Evolutionary conservation across 2,888 invertebrate species (phyloP).

Genomic region (Pollenia griseotomentosa): DNA sequence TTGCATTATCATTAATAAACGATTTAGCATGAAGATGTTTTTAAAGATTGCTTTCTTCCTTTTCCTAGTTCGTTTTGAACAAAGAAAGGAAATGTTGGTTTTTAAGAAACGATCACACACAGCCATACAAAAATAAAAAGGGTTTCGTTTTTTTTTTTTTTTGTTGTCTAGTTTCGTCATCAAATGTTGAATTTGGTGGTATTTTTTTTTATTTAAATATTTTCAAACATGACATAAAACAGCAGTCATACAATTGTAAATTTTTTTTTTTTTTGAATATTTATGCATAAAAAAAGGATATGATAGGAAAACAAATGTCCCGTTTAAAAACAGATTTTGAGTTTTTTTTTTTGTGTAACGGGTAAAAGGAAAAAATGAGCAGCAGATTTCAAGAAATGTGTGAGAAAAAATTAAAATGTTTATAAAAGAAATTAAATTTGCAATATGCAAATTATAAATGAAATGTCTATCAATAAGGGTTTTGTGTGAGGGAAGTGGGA

Average conservation of each 20-base stretch:
- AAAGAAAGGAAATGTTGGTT: constrained; percentile 59
- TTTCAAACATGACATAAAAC: constrained; percentile 59
- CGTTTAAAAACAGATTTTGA: constrained; percentile 42
- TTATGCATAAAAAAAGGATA: constrained; percentile 37
- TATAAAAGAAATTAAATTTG: constrained; percentile 43
- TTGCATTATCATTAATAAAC: constrained; percentile 69
- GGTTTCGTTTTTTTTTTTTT: constrained; percentile 13
- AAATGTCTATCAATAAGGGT: background rate
- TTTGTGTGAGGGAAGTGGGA: background rate
- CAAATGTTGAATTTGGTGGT: constrained; percentile 42
- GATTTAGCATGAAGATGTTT: constrained; percentile 62
- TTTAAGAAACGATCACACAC: constrained; percentile 1
- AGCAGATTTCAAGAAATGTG: constrained; percentile 36
- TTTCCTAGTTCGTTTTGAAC: constrained; percentile 40
- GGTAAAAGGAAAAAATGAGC: constrained; percentile 63
- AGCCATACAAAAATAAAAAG: constrained; percentile 40
- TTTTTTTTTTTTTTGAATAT: constrained; percentile 14
- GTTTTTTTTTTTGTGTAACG: constrained; percentile 24
- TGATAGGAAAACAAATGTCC: constrained; percentile 70
- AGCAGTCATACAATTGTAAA: constrained; percentile 43
- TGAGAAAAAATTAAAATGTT: constrained; percentile 51
- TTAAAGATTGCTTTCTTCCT: constrained; percentile 48
- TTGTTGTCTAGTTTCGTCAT: constrained; percentile 38
- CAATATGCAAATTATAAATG: constrained; percentile 53
- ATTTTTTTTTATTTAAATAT: constrained; percentile 21